Evolutionary conservation across 2,797 vertebrate species (phyloP), one percentile per base, ranked within the genome.

Genomic region (Carduelis carduelis): DNA sequence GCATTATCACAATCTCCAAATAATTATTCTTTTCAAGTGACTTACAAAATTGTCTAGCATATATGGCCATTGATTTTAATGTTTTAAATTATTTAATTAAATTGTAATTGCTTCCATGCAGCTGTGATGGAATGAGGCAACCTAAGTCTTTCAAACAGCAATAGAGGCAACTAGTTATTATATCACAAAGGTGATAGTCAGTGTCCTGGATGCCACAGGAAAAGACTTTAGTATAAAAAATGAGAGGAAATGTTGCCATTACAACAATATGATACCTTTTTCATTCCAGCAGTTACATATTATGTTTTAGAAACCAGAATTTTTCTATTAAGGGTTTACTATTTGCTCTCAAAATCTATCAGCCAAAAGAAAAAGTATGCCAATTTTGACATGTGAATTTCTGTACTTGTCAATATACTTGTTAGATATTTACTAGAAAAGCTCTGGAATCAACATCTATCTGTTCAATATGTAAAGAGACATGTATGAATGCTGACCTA

Each of bases 41-140:
- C 15, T 91, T 93, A 74, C 14, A 11, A 93, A 95, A 78, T 68
- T 85, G 46, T 78, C 93, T 66, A 92, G 57, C 35, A 78, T 26
- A 89, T 43, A 78, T 71, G 49, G 30, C 19, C 83, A 94, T 65
- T 77, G 10, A 90, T 94, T 92, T 94, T 92, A 95, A 95, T 46
- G 18, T 10, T 74, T 91, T 61, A 50, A 90, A 69, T 78, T 63
- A 71, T 61, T 57, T 71, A 46, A 75, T 77, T 74, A 77, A 68
- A 71, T 24, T 41, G 30, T 12, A 92, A 92, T 46, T 80, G 34
- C 74, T 94, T 85, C 60, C 68, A 91, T 23, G 41, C 23, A 94
- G 37, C 84, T 71, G 9, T 39, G 23, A 80, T 52, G 9, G 75
- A 95, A 70, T 81, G 30, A 64, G 61, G 39, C 68, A 92, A 78